Conservation (phyloP, 2,113 vertebrate genomes). For the Notechis scutatus region DNA sequence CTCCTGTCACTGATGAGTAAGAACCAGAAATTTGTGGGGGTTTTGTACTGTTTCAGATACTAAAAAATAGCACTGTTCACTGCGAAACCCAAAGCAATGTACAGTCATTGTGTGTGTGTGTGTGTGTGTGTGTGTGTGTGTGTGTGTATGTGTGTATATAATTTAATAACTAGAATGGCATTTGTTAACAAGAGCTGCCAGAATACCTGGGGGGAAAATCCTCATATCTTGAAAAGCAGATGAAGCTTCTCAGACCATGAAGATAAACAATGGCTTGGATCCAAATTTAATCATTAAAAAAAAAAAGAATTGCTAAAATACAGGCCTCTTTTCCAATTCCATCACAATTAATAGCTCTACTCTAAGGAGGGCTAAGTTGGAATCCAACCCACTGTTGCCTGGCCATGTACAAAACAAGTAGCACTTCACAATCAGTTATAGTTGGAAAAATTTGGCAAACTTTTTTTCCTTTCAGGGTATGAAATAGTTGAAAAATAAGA, state of each 20-base stretch:
- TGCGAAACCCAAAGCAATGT: constrained; percentile 59
- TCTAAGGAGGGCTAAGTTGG: not conserved
- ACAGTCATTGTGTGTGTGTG: constrained; percentile 31
- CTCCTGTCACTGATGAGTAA: constrained; percentile 59
- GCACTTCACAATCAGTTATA: not conserved
- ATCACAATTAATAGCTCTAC: not conserved
- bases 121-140: too few relatives aligned
- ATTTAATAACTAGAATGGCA: constrained; percentile 38
- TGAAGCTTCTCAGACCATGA: constrained; percentile 7
- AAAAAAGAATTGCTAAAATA: not conserved
- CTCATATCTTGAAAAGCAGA: not conserved
- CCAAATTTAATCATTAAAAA: not conserved
- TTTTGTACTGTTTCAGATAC: constrained; percentile 52
- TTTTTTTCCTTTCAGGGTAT: not conserved
- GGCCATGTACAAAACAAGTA: not conserved
- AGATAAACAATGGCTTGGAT: not conserved
- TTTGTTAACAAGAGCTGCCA: constrained; percentile 28
- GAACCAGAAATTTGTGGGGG: constrained; percentile 56
- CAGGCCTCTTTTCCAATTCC: not conserved
- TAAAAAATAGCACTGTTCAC: constrained; percentile 53
- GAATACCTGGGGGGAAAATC: not conserved
- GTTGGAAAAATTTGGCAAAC: not conserved
- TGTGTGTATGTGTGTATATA: constrained; percentile 28
- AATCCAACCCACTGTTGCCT: not conserved
- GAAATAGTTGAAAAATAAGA: not conserved